A percentile compares a stretch with the other conserved stretches of the same genome.
These are phyloP conservation scores for Micromussa lordhowensis DNA, from an alignment of 92 coral and sea anemone species.

Conservation along the genomic window DNA sequence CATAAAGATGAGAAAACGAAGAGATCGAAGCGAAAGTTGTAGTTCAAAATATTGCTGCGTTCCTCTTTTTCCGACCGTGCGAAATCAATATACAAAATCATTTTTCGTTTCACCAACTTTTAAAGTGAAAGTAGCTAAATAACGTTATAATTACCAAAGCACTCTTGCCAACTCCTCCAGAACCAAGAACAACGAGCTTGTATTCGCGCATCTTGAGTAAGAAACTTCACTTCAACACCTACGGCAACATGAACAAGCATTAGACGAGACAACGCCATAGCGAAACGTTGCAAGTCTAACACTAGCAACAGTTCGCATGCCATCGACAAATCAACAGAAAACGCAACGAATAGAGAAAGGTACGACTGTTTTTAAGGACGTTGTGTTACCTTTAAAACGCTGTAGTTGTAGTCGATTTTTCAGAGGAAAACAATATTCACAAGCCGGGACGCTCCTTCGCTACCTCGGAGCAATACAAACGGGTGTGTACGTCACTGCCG, in stretches of 20 bases:
- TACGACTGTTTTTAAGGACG: not conserved
- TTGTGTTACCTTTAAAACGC: conserved; percentile 54
- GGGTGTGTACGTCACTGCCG: conserved; percentile 96
- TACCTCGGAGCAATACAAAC: conserved; percentile 61
- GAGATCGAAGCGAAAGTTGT: conserved; percentile 20
- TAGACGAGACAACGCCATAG: conserved; percentile 53
- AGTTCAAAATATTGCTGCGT: conserved; percentile 16
- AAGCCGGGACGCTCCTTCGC: conserved; percentile 77
- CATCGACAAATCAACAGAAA: not conserved
- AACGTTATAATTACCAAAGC: conserved; percentile 83
- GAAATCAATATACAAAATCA: conserved; percentile 51
- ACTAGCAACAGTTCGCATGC: not conserved
- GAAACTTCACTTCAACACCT: conserved; percentile 44
- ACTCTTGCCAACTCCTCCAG: conserved; percentile 99
- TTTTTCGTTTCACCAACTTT: conserved; percentile 7
- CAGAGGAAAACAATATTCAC: conserved; percentile 55
- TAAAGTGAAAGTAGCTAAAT: conserved; percentile 8
- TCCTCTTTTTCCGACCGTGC: conserved; percentile 40
- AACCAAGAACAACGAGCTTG: conserved; percentile 97
- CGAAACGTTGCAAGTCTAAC: conserved; percentile 3
- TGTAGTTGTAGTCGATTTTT: conserved; percentile 49
- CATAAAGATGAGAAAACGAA: not conserved
- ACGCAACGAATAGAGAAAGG: not conserved
- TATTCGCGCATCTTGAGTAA: conserved; percentile 91
- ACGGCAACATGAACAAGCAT: conserved; percentile 3